Evolutionary conservation across 1,140 invertebrate genomes (phyloP), one percentile per base, ranked within the genome.

Genomic region (Sogatella furcifera): DNA sequence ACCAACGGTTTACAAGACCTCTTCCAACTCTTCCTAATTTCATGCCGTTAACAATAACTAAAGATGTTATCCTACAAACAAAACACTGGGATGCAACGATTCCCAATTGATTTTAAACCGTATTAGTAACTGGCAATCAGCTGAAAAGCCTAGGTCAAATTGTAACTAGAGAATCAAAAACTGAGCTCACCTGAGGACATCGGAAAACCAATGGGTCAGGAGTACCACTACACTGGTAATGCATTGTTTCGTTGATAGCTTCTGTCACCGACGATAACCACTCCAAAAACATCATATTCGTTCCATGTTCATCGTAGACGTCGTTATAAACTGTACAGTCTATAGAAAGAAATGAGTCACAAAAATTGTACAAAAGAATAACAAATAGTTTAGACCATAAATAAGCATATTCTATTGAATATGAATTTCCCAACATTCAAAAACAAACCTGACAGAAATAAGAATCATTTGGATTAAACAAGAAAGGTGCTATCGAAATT

Each of bases 221-320:
- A 71, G 80, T 81, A 60, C 85, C 86, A 70, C 78, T 76, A 68
- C 86, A 85, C 65, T 86, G 82, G 71, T 83, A 89, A 72, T 88
- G 84, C 85, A 90, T 88, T 5, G 84, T 81, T 69, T 85, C 81
- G 73, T 90, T 89, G 55, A 90, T 86, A 57, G 83, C 74, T 70
- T 90, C 87, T 14, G 86, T 89, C 21, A 89, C 84, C 60, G 82
- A 85, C 0, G 80, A 79, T 4, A 89, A 73, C 87, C 87, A 89
- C 57, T 81, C 75, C 2, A 82, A 72, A 70, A 89, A 89, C n/a
- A 75, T 71, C 38, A 81, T 65, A 53, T 68, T 74, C 0, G 76
- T 56, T 21, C 62, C 62, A 54, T 60, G 22, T 55, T 65, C 64
- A 55, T 64, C 60, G 15, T 19, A 28, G 17, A 34, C 38, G 24